Evolutionary conservation across 2,113 vertebrate genomes (phyloP), one percentile per base, ranked within the genome.

Genomic region (Rhipidura dahli): DNA sequence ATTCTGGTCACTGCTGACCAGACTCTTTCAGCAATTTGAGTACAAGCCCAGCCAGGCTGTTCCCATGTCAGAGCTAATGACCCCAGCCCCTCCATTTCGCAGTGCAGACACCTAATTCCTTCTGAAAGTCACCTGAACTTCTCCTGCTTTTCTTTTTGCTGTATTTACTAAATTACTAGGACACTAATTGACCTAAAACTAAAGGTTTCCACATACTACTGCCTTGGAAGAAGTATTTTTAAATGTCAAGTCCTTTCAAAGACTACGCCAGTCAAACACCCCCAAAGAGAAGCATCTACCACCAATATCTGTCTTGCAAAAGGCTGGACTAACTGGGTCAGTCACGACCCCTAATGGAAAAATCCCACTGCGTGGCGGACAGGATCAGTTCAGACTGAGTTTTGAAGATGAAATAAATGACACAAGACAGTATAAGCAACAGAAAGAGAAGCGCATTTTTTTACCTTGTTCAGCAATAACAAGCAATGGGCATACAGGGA

Each of bases 401-500:
- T 93, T 22, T 93, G 69, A 78, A 91, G 51, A 56, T 70, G 11
- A 93, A 80, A 78, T 56, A 65, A 84, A 75, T 79, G 30, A 30
- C 39, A 84, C 68, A 63, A 78, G 30, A 57, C 51, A 87, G 12
- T 4, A 7, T 11, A 94, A 87, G 13, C 33, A 31, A 14, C 50
- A 71, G 31, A 83, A 86, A 45, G 9, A 51, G 9, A 59, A 49
- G 16, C 7, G 40, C 33, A 3, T 37, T 75, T 73, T 59, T 57
- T 64, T 35, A 37, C 50, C 44, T 61, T 50, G 13, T 68, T 84
- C 60, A 83, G n/a, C 33, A 49, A 21, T 49, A 77, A 44, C 31
- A 83, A 86, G 16, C 35, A 77, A 24, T 13, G 45, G n/a, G 70
- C 26, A 54, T 33, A 69, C 3, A 30, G 42, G n/a, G 37, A 71